Conservation (phyloP, 1,140 invertebrate species). For the Heliothis virescens region DNA sequence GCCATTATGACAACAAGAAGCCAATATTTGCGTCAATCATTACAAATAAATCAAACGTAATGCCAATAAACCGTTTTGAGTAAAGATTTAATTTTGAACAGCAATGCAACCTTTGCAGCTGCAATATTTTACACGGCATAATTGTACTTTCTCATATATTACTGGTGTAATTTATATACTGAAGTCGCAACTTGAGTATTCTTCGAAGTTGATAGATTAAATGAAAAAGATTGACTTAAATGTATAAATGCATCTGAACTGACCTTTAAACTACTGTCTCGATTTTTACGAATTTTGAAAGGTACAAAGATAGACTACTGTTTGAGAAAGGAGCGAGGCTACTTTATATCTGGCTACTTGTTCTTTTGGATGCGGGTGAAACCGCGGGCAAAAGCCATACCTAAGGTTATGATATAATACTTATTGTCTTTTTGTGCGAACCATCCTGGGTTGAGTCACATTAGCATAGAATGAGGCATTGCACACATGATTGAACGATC, state of each 20-base stretch:
- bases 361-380: too few species aligned
- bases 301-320: too few species aligned
- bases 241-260: too few species aligned
- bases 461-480: conserved; percentile 34
- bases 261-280: too few species aligned
- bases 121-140: background rate
- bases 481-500: conserved; percentile 4
- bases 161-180: background rate
- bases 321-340: too few species aligned
- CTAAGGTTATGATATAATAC: background rate
- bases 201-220: background rate
- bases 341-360: too few species aligned
- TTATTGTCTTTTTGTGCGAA: conserved; percentile 18
- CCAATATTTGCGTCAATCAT: background rate
- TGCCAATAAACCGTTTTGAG: background rate
- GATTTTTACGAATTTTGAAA: too few species aligned
- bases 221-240: too few species aligned
- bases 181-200: background rate
- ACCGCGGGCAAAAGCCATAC: too few species aligned
- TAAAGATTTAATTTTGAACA: background rate
- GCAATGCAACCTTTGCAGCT: background rate
- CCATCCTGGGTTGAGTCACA: conserved; percentile 16
- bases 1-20: background rate
- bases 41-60: background rate
- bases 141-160: conserved; percentile 5